These are phyloP conservation scores for Poecilia gillii DNA, from an alignment of 2,797 vertebrate species.

Conservation along the genomic window DNA sequence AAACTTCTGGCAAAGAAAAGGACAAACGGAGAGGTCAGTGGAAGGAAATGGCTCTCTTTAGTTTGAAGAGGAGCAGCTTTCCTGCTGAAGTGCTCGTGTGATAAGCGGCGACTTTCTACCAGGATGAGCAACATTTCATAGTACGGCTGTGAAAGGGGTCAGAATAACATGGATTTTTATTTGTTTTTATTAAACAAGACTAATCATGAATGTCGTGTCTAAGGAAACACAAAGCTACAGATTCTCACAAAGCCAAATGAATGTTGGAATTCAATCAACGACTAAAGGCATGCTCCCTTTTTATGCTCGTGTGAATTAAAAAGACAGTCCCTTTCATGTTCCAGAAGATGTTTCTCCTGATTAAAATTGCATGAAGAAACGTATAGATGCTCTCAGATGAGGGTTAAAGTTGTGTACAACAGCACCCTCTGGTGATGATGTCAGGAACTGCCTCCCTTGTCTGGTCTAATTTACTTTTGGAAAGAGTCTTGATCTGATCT, in stretches of 20 bases:
- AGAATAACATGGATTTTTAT: constrained; percentile 8
- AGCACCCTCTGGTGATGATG: constrained; percentile 43
- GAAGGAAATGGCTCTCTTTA: constrained; percentile 5
- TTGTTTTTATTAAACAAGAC: constrained; percentile 3
- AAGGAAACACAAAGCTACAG: neutral
- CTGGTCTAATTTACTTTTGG: neutral
- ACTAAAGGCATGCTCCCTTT: neutral
- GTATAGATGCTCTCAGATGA: neutral
- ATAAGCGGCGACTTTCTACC: constrained; percentile 1
- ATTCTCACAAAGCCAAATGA: neutral
- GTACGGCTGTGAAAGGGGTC: constrained; percentile 7
- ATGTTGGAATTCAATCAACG: neutral
- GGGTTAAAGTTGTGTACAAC: constrained; percentile 1
- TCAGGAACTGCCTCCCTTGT: neutral
- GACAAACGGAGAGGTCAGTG: neutral
- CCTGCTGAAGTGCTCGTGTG: constrained; percentile 45
- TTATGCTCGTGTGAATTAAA: neutral
- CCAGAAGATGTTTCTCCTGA: neutral
- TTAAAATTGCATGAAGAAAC: neutral
- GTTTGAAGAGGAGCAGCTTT: constrained; percentile 6
- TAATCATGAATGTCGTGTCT: neutral
- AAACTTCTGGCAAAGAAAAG: constrained; percentile 1
- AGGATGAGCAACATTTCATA: neutral
- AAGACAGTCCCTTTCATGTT: neutral
- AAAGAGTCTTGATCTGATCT: neutral